phyloP scores from a whole-genome alignment of 2,113 vertebrate species.

The Rissa tridactyla region DNA sequence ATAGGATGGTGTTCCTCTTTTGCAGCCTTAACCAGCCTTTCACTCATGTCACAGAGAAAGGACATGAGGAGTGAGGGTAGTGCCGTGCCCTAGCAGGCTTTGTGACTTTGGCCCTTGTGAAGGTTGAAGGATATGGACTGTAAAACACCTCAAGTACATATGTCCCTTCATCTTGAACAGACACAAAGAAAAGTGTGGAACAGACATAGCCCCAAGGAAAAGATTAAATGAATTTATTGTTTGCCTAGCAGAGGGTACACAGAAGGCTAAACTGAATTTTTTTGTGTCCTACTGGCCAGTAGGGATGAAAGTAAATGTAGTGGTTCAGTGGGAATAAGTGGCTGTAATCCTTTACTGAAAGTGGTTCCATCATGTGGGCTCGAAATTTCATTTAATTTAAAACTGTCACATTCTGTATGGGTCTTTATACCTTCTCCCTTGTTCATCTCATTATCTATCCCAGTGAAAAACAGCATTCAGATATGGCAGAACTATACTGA shows the following conservation, averaged over 20 bases:
- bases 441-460: background rate
- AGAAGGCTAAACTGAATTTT: background rate
- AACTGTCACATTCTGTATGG: background rate
- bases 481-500: background rate
- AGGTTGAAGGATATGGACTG: background rate
- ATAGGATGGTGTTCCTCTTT: background rate
- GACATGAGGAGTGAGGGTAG: background rate
- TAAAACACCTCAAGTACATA: conserved; percentile 20
- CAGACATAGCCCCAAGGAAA: background rate
- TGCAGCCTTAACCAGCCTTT: background rate
- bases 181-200: background rate
- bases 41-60: background rate
- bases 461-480: background rate
- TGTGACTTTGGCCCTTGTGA: background rate
- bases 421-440: background rate
- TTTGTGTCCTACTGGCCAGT: background rate
- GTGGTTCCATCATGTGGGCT: background rate
- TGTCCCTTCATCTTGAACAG: background rate
- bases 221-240: background rate
- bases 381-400: background rate
- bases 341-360: conserved; percentile 9
- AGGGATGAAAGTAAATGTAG: background rate
- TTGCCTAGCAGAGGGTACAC: background rate
- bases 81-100: background rate
- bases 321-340: background rate